Evolutionary conservation across 2,113 vertebrate species (phyloP).

Genomic region (Nesoenas mayeri): DNA sequence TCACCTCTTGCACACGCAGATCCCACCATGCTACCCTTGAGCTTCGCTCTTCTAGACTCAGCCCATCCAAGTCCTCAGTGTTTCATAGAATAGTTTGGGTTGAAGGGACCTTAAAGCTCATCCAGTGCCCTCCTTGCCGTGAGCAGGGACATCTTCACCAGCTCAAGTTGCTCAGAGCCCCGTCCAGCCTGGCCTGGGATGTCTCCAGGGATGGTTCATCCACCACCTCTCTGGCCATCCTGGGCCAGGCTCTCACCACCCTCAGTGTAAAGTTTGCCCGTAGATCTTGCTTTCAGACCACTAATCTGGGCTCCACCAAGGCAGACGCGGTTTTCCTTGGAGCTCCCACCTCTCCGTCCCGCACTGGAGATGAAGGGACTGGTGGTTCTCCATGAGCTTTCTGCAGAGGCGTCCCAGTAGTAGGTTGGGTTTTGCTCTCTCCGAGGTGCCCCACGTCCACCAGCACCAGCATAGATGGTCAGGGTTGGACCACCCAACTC

Average conservation of each 20-base stretch:
- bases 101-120: too few relatives aligned
- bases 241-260: too few relatives aligned
- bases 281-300: background rate
- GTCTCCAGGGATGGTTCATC: too few relatives aligned
- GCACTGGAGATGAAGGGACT: fast-evolving
- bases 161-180: too few relatives aligned
- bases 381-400: fast-evolving
- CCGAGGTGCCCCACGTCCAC: background rate
- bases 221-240: too few relatives aligned
- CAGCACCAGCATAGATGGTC: fast-evolving
- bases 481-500: fast-evolving
- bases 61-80: fast-evolving
- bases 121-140: too few relatives aligned
- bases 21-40: background rate
- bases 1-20: background rate
- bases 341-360: background rate
- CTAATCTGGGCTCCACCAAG: fast-evolving
- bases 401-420: fast-evolving
- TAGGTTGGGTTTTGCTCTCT: background rate
- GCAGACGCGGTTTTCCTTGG: background rate
- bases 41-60: background rate
- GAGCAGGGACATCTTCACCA: too few relatives aligned
- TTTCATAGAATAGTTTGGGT: background rate
- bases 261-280: background rate
- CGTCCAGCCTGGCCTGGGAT: too few relatives aligned